Evolutionary conservation across 2,113 vertebrate species (phyloP), one percentile per base, ranked within the genome.

Genomic region (Pholis gunnellus): DNA sequence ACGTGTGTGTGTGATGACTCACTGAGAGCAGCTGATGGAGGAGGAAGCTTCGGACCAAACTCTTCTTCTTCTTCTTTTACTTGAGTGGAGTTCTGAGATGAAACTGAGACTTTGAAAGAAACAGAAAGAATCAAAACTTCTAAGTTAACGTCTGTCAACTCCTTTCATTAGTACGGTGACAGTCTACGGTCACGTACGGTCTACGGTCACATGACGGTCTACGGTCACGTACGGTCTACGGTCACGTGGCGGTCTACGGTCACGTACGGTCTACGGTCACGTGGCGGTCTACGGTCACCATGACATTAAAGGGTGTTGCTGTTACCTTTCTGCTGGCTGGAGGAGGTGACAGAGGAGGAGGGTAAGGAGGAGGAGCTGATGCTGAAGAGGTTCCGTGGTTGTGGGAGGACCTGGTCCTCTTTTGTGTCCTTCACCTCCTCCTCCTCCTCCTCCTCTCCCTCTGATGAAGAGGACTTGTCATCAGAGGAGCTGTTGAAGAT

Each of bases 401-500:
- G 65, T 0, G 75, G 15, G 11, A 72, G 72, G 0, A n/a, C 75
- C 42, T 83, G 27, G 0, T 29, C 73, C 50, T 88, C 60, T 17
- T 77, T 73, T 8, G 15, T 2, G 1, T 67, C 64, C 57, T 72
- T 31, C 2, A 0, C 44, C 1, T 75, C 81, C 18, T 95, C 86
- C 0, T 96, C 96, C 2, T 94, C 95, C 10, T 82, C 72, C 4
- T 82, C 71, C 20, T 97, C 92, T 34, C 67, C 97, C 38, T 96
- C 96, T n/a, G 97, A 97, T 0, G 97, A 97, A 6, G 96, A 97
- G 7, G 97, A 97, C 68, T 97, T 95, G 75, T 98, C 97, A 68
- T 98, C 97, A 0, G 97, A 99, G 6, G 98, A 99, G 85, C 94
- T 94, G 68, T 94, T 96, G 72, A 99, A 99, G 88, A 99, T 98